Percentiles rank a stretch among this genome's conserved stretches.
These are phyloP conservation scores for Palythoa heliodiscus DNA, from an alignment of 92 coral and sea anemone genomes.

Conservation along the genomic window DNA sequence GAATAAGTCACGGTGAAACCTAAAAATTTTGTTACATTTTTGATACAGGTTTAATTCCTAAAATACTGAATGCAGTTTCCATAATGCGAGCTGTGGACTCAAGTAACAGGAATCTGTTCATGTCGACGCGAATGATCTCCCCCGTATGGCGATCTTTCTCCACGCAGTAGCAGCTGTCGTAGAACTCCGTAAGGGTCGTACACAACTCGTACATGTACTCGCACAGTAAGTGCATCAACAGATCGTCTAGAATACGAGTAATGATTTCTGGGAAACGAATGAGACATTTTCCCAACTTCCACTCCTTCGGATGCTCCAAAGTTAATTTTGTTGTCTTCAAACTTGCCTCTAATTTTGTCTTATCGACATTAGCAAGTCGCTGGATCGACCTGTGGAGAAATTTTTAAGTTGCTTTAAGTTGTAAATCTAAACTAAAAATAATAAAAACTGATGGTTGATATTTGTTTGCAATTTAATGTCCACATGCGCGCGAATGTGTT, in stretches of 20 bases:
- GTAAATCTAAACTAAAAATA: neutral
- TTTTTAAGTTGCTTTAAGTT: neutral
- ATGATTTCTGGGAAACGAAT: conserved; percentile 93
- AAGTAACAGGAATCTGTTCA: conserved; percentile 78
- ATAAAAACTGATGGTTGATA: no score
- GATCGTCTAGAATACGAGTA: conserved; percentile 86
- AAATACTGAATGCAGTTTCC: conserved; percentile 89
- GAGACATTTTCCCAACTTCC: conserved; percentile 97
- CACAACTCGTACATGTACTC: conserved; percentile 97
- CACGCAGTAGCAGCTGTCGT: conserved; percentile 97
- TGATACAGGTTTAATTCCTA: conserved; percentile 93
- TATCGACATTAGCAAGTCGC: conserved; percentile 88
- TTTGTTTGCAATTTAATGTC: no score
- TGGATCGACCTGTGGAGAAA: conserved; percentile 74
- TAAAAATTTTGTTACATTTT: conserved; percentile 67
- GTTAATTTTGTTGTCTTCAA: conserved; percentile 69
- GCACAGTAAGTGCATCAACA: conserved; percentile 87
- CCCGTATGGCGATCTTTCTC: conserved; percentile 96
- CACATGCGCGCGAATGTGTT: no score
- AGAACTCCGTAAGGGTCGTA: conserved; percentile 95
- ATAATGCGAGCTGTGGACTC: conserved; percentile 97
- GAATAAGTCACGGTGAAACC: no score
- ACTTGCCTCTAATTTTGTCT: conserved; percentile 71
- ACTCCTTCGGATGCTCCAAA: conserved; percentile 94
- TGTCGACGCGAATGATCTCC: conserved; percentile 75